These are phyloP conservation scores for Kryptolebias marmoratus DNA, from an alignment of 2,113 vertebrate species.

Conservation along the genomic window DNA sequence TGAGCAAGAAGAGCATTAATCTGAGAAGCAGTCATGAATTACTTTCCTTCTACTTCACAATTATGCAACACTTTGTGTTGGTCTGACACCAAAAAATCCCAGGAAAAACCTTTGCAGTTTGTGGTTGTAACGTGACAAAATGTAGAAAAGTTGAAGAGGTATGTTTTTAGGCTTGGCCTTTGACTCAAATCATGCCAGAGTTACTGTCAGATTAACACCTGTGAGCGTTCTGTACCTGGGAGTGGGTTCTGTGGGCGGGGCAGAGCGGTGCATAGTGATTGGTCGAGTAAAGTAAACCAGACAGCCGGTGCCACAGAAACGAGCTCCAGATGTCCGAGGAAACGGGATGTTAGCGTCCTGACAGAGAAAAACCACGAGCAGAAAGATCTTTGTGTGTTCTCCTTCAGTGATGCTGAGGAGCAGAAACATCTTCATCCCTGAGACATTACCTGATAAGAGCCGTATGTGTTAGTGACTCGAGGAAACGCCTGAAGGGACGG, in stretches of 20 bases:
- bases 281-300: conserved; percentile 97
- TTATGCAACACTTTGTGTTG: too few species aligned
- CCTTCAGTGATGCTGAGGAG: background rate
- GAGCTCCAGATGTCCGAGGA: conserved; percentile 95
- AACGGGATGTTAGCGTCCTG: conserved; percentile 98
- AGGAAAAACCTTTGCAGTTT: too few species aligned
- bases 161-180: too few species aligned
- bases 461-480: conserved; percentile 93
- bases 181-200: background rate
- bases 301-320: conserved; percentile 96
- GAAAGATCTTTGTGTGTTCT: background rate
- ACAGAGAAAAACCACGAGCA: background rate
- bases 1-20: too few species aligned
- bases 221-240: conserved; percentile 82
- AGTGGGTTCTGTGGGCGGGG: conserved; percentile 91
- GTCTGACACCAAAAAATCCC: too few species aligned
- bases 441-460: conserved; percentile 86
- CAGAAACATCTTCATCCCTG: background rate
- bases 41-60: too few species aligned
- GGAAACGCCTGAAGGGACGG: conserved; percentile 90
- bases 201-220: background rate
- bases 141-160: too few species aligned
- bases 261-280: conserved; percentile 93
- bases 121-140: too few species aligned
- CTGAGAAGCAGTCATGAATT: too few species aligned